phyloP scores from a whole-genome alignment of 2,113 vertebrate genomes.

The Caranx melampygus region DNA sequence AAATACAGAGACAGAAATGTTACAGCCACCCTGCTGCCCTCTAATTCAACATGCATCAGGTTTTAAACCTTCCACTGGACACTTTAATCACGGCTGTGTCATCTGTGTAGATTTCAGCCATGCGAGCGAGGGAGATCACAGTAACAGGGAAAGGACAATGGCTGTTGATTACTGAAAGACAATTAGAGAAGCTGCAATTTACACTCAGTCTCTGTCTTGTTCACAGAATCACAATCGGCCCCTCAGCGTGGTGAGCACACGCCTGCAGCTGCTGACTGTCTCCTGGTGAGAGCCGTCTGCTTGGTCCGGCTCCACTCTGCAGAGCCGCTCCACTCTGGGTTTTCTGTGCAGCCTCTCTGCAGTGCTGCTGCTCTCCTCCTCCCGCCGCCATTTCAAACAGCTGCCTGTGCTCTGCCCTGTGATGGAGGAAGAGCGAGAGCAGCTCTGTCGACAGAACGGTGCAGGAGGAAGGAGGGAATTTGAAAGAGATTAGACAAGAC shows the following conservation, averaged over 20 bases:
- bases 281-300: background rate
- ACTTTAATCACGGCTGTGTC: no score
- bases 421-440: conserved; percentile 40
- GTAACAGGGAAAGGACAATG: no score
- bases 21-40: no score
- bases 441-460: background rate
- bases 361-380: conserved; percentile 19
- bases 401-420: conserved; percentile 13
- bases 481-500: background rate
- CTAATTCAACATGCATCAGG: no score
- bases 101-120: background rate
- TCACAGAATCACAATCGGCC: background rate
- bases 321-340: conserved; percentile 21
- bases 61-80: no score
- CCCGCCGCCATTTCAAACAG: conserved; percentile 47
- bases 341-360: conserved; percentile 28
- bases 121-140: no score
- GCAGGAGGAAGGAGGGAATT: background rate
- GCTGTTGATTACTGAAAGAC: background rate
- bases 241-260: background rate
- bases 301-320: conserved; percentile 38
- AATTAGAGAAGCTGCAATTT: background rate
- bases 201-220: background rate
- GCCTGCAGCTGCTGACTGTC: background rate
- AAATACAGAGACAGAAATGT: no score